Conservation (phyloP, 2,113 vertebrate species). For the Phaethon lepturus region DNA sequence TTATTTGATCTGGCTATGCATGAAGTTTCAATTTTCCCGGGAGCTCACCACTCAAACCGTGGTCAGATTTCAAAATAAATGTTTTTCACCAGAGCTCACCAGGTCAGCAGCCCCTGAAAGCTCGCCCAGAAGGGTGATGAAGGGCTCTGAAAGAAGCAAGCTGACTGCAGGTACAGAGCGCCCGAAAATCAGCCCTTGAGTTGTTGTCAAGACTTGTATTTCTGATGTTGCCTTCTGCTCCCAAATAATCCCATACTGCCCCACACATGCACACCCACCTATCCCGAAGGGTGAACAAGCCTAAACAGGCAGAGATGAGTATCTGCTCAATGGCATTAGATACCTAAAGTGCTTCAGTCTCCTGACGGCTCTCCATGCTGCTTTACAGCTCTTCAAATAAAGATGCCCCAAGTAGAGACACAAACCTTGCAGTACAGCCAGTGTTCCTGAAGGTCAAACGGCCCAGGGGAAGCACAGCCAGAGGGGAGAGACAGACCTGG, state of each 20-base stretch:
- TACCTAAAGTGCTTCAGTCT: not conserved
- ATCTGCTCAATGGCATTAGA: not conserved
- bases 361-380: not conserved
- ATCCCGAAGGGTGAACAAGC: not conserved
- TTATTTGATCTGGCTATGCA: not conserved
- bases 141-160: not conserved
- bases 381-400: not conserved
- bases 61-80: not conserved
- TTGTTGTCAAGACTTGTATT: conserved; percentile 4
- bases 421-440: not conserved
- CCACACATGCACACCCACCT: not conserved
- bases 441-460: not conserved
- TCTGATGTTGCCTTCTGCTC: conserved; percentile 7
- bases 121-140: not conserved
- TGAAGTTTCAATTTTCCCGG: not conserved
- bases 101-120: not conserved
- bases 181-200: not conserved
- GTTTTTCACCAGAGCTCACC: not conserved
- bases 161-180: not conserved
- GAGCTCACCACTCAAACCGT: not conserved
- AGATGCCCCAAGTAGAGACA: not conserved
- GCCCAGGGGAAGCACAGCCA: not conserved
- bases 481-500: not conserved
- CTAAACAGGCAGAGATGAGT: conserved; percentile 32
- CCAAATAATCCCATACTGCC: not conserved